Conservation (phyloP, 1,140 invertebrate genomes). For the Fragariocoptes setiger region DNA sequence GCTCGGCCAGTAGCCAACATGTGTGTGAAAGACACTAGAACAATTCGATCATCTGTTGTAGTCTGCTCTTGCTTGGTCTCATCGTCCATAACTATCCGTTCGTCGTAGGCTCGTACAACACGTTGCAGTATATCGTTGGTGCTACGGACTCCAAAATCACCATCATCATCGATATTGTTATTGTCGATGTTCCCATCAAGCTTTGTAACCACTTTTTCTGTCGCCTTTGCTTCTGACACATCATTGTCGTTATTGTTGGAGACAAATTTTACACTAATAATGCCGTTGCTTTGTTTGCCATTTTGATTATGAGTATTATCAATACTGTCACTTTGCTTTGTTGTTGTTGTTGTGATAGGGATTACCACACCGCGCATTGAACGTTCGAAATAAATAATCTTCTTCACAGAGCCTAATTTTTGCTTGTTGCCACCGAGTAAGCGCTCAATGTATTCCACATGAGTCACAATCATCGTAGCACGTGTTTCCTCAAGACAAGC, state of each 20-base stretch:
- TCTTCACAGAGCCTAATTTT: not conserved
- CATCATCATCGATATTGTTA: no score
- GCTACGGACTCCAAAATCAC: no score
- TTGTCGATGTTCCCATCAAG: not conserved
- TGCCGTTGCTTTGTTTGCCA: no score
- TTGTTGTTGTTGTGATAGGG: no score
- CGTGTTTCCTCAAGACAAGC: conserved; percentile 90
- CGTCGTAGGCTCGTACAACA: not conserved
- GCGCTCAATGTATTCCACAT: conserved; percentile 11
- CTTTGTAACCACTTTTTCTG: no score
- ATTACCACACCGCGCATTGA: not conserved
- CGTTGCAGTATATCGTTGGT: not conserved
- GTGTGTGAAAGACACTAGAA: not conserved
- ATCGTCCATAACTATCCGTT: not conserved
- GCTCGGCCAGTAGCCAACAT: not conserved
- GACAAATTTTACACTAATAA: no score
- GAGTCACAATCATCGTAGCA: conserved; percentile 23
- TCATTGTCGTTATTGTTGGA: no score
- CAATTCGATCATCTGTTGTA: not conserved
- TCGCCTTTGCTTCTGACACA: no score
- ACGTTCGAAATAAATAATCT: conserved; percentile 5
- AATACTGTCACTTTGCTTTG: no score
- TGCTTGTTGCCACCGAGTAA: conserved; percentile 6
- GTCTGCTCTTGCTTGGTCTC: not conserved
- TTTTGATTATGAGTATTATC: no score